Evolutionary conservation across 2,888 invertebrate species (phyloP).

Genomic region (Apomyelois bistriatella): DNA sequence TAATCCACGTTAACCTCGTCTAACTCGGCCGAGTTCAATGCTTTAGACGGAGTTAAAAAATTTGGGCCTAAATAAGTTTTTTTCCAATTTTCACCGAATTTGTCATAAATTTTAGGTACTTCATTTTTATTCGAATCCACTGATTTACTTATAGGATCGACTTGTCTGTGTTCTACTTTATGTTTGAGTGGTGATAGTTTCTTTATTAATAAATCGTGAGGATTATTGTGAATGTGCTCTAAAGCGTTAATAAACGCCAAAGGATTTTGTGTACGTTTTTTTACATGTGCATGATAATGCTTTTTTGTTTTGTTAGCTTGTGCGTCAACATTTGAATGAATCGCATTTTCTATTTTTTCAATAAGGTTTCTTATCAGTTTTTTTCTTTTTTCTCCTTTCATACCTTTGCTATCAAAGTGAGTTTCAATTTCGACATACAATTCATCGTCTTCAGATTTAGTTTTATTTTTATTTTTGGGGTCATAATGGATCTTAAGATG

Average conservation of each 20-base stretch:
- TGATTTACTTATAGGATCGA: conserved; percentile 50
- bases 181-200: conserved; percentile 31
- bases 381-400: conserved; percentile 59
- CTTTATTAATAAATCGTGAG: conserved; percentile 20
- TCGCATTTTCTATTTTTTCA: conserved; percentile 62
- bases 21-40: conserved; percentile 59
- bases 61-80: conserved; percentile 34
- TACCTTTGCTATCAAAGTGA: conserved; percentile 60
- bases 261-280: conserved; percentile 54
- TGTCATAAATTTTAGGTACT: conserved; percentile 31
- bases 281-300: conserved; percentile 39
- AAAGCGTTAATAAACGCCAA: conserved; percentile 26
- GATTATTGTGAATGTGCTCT: not conserved
- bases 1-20: conserved; percentile 48
- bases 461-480: conserved; percentile 26
- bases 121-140: conserved; percentile 21
- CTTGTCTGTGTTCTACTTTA: conserved; percentile 37
- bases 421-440: conserved; percentile 70
- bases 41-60: conserved; percentile 43
- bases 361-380: conserved; percentile 54
- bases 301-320: conserved; percentile 31
- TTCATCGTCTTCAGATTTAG: conserved; percentile 51
- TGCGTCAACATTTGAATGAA: conserved; percentile 39
- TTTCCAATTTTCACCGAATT: conserved; percentile 40
- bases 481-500: conserved; percentile 49